These are phyloP conservation scores for Cantharis flavilabris DNA, from an alignment of 2,888 invertebrate species.

Conservation along the genomic window DNA sequence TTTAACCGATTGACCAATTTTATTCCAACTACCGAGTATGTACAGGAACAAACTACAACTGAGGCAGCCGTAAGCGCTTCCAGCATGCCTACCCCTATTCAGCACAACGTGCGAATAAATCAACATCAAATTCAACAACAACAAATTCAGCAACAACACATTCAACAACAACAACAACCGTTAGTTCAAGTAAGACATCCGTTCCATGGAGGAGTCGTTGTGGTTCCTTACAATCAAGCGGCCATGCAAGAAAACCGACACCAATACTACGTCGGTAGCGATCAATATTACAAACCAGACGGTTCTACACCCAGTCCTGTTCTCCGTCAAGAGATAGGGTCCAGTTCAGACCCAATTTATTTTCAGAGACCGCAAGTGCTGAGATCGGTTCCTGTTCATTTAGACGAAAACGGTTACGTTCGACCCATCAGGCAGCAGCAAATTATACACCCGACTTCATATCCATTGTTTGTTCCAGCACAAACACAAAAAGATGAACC, in stretches of 20 bases:
- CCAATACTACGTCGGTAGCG: slow-evolving; percentile 23
- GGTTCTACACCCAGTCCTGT: slow-evolving; percentile 49
- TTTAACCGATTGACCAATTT: slow-evolving; percentile 22
- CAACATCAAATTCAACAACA: slow-evolving; percentile 56
- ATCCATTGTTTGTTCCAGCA: slow-evolving; percentile 40
- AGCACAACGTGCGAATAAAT: slow-evolving; percentile 53
- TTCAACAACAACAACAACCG: slow-evolving; percentile 40
- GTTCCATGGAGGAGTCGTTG: slow-evolving; percentile 48
- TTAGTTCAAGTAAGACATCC: slow-evolving; percentile 57
- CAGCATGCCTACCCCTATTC: slow-evolving; percentile 60
- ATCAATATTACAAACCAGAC: slow-evolving; percentile 41
- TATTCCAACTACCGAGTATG: slow-evolving; percentile 41
- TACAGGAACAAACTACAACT: slow-evolving; percentile 54
- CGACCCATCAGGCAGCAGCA: slow-evolving; percentile 43
- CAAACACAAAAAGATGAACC: slow-evolving; percentile 38
- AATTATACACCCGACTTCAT: slow-evolving; percentile 37
- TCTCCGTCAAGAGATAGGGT: slow-evolving; percentile 46
- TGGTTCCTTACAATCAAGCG: slow-evolving; percentile 50
- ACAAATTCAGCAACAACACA: too few species aligned
- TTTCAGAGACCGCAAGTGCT: slow-evolving; percentile 40
- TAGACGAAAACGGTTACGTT: slow-evolving; percentile 51
- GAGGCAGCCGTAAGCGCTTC: slow-evolving; percentile 58
- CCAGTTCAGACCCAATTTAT: slow-evolving; percentile 38
- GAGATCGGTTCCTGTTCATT: slow-evolving; percentile 50
- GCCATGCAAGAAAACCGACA: slow-evolving; percentile 19